Conservation (phyloP, 2,888 invertebrate species). For the Stenolophus ochropezus region DNA sequence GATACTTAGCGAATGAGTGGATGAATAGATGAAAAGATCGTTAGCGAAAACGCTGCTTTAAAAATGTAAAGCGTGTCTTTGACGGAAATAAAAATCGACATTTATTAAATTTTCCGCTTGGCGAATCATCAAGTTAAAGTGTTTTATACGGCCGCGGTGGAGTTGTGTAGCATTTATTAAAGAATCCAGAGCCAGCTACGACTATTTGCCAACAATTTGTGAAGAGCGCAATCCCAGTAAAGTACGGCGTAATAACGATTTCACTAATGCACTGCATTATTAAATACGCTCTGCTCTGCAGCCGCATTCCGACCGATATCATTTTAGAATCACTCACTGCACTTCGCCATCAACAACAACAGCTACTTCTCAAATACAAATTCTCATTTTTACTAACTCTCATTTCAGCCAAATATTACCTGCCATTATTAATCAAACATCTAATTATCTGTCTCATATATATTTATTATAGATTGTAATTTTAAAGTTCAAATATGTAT, state of each 20-base stretch:
- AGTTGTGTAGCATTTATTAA: slow-evolving; percentile 44
- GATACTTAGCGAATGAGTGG: background rate
- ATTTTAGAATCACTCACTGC: background rate
- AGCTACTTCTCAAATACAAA: background rate
- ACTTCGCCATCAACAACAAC: background rate
- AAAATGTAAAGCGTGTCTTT: slow-evolving; percentile 19
- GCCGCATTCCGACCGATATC: background rate
- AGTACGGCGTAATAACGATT: slow-evolving; percentile 54
- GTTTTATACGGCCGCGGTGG: background rate
- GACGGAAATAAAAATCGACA: slow-evolving; percentile 29
- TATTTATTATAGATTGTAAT: too few relatives aligned
- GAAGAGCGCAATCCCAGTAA: slow-evolving; percentile 34
- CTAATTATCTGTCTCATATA: too few relatives aligned
- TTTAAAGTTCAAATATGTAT: too few relatives aligned
- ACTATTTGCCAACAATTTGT: slow-evolving; percentile 57
- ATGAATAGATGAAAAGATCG: background rate
- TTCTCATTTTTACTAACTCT: too few relatives aligned
- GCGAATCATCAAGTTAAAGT: slow-evolving; percentile 35
- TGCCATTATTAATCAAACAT: too few relatives aligned
- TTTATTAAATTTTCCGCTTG: slow-evolving; percentile 34
- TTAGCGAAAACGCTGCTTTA: background rate
- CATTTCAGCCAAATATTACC: too few relatives aligned
- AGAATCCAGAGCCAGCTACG: slow-evolving; percentile 45
- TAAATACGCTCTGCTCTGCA: slow-evolving; percentile 22
- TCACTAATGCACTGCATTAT: slow-evolving; percentile 55